Conservation (phyloP, 2,797 vertebrate species). For the Serranus cabrilla region DNA sequence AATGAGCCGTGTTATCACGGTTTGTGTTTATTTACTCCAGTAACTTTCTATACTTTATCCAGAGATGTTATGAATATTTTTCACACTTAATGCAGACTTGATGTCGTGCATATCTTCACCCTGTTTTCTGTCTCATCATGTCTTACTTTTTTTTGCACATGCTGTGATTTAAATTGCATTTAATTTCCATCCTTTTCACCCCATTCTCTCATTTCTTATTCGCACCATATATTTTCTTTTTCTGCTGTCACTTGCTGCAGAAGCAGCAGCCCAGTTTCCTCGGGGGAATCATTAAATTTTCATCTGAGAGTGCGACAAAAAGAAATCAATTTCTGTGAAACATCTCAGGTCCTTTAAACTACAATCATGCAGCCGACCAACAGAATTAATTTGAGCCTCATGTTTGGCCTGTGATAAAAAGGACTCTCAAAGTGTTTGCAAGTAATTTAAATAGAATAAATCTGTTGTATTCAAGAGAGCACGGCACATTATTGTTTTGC, state of each 20-base stretch:
- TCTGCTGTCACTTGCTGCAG: slow-evolving; percentile 18
- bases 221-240: slow-evolving; percentile 12
- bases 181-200: neutral
- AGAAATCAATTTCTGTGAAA: neutral
- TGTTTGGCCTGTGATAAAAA: slow-evolving; percentile 1
- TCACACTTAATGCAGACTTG: neutral
- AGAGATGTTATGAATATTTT: neutral
- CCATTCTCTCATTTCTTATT: slow-evolving; percentile 27
- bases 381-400: neutral
- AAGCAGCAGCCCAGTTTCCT: slow-evolving; percentile 10
- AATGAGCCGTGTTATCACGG: neutral
- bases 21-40: neutral
- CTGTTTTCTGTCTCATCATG: neutral
- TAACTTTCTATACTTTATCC: neutral
- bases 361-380: neutral
- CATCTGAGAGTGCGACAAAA: slow-evolving; percentile 20
- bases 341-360: neutral
- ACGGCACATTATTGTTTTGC: slow-evolving; percentile 6
- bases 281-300: slow-evolving; percentile 34
- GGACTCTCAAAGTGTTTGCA: neutral
- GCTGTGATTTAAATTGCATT: slow-evolving; percentile 39
- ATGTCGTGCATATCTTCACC: neutral
- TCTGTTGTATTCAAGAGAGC: slow-evolving; percentile 9
- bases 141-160: slow-evolving; percentile 6
- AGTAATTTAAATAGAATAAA: slow-evolving; percentile 5